Conservation (phyloP, 35 echinoderm and acorn worm genomes). For the Anneissia japonica region DNA sequence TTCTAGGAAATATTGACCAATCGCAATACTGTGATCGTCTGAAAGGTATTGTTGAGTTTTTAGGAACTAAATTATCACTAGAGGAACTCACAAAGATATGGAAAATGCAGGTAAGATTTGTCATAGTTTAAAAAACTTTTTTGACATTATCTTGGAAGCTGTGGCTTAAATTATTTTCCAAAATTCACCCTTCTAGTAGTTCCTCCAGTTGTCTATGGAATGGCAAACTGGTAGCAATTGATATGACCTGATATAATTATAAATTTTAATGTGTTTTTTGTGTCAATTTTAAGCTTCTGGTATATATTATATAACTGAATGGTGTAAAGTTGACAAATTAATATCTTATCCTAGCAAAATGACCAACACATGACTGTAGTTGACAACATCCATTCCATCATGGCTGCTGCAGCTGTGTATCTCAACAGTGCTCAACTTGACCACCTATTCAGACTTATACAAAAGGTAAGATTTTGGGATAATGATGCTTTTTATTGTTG, state of each 20-base stretch:
- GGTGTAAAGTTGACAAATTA: too few species aligned
- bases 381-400: conserved; percentile 96
- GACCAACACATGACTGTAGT: conserved; percentile 92
- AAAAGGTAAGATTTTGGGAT: conserved; percentile 95
- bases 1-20: conserved; percentile 90
- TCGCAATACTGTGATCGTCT: conserved; percentile 93
- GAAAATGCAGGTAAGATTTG: conserved; percentile 87
- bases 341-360: conserved; percentile 33
- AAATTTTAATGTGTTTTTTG: too few species aligned
- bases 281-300: too few species aligned
- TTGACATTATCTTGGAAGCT: too few species aligned
- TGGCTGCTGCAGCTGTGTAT: conserved; percentile 87
- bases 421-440: conserved; percentile 83
- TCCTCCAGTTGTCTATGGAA: too few species aligned
- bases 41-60: conserved; percentile 93
- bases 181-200: too few species aligned
- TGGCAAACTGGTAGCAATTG: too few species aligned
- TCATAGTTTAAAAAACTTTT: too few species aligned
- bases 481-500: too few species aligned
- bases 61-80: conserved; percentile 70
- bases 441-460: conserved; percentile 83
- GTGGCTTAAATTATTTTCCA: too few species aligned
- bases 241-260: too few species aligned
- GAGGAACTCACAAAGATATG: conserved; percentile 97
- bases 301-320: too few species aligned